Evolutionary conservation across 1,140 invertebrate species (phyloP).

Genomic region (Zaprionus davidi): DNA sequence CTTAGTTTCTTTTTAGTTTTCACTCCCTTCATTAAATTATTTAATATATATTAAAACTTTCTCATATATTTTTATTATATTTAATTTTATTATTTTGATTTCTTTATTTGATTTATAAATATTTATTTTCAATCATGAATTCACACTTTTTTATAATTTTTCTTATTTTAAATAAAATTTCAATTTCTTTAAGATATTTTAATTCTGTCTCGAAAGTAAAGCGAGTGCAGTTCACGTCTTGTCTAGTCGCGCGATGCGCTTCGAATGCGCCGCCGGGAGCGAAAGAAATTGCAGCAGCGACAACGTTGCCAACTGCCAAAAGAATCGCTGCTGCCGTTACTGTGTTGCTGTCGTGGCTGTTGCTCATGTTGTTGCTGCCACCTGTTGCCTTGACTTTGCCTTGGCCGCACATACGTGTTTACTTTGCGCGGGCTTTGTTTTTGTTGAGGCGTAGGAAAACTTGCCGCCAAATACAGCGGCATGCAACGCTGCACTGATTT

Average conservation of each 20-base stretch:
- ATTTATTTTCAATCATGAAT: background rate
- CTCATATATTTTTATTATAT: background rate
- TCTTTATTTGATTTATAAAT: background rate
- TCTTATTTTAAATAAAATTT: background rate
- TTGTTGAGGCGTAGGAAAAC: conserved; percentile 31
- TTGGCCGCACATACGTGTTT: conserved; percentile 36
- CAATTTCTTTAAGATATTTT: background rate
- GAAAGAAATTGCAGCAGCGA: conserved; percentile 57
- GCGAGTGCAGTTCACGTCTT: conserved; percentile 55
- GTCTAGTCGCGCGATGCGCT: conserved; percentile 48
- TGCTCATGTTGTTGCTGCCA: conserved; percentile 24
- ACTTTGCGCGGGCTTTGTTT: conserved; percentile 38
- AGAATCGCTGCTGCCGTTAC: conserved; percentile 31
- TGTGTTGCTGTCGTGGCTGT: background rate
- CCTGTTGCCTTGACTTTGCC: conserved; percentile 70
- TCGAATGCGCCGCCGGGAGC: conserved; percentile 56
- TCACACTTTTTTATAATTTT: background rate
- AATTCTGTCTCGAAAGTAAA: conserved; percentile 17
- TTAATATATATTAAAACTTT: background rate
- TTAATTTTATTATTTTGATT: background rate
- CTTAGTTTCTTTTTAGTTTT: background rate
- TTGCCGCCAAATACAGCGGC: conserved; percentile 47
- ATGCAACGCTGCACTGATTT: conserved; percentile 68
- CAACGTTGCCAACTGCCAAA: conserved; percentile 40
- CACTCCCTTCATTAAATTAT: background rate